Evolutionary conservation across 2,797 vertebrate species (phyloP), one percentile per base, ranked within the genome.

Genomic region (Sciurus carolinensis): DNA sequence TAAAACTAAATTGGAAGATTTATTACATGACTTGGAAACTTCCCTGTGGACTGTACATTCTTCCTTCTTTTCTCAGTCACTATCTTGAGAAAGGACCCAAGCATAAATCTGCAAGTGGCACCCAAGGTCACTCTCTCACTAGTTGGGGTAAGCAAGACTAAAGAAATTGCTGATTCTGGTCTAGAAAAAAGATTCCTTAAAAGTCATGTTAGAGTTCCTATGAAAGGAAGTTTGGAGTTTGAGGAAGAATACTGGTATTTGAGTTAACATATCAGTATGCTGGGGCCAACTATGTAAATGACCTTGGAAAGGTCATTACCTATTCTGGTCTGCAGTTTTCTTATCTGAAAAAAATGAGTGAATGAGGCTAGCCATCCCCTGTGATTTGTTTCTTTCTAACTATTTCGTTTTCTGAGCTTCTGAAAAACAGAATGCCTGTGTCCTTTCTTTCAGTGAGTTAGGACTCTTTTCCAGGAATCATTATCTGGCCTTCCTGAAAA

Each of bases 401-500:
- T 80, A 0, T 73, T 89, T 1, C 1, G 0, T 90, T 71, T 26
- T 62, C 90, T 66, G 90, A 67, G 24, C 39, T 42, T 90, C 62
- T 93, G 72, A 82, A 96, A 96, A 97, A 66, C 73, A 44, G 39
- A 66, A 39, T 69, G 50, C 52, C 11, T 69, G 8, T 87, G 59
- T 73, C 69, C 36, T 95, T 89, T 80, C 30, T 93, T 93, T 54
- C 57, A 69, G 73, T 73, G 57, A 92, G 28, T 81, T 33, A 67
- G 83, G 36, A 86, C 64, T 66, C 80, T 80, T 73, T 84, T 67
- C 59, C 52, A 57, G 88, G 82, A 80, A 67, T 89, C 59, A 57
- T 86, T 84, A 44, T 90, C 76, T 64, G 39, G 26, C 54, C 73
- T 96, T 94, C 54, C 81, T 71, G 77, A 81, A 95, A 95, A 91